These are phyloP conservation scores for Eupithecia tripunctaria DNA, from an alignment of 2,888 invertebrate species.

Conservation along the genomic window DNA sequence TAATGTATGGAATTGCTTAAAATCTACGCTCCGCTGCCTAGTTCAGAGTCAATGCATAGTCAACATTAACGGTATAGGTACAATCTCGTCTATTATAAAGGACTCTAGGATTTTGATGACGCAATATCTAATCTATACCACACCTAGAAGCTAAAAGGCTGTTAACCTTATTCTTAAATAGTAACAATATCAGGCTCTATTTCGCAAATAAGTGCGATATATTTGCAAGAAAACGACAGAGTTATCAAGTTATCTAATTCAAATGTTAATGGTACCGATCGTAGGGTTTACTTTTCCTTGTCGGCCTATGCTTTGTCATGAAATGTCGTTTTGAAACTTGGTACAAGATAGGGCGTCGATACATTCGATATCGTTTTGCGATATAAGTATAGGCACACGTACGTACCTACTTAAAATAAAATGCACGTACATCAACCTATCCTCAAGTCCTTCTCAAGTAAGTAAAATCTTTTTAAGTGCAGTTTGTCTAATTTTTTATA, in stretches of 20 bases:
- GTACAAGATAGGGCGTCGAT: neutral
- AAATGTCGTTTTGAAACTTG: neutral
- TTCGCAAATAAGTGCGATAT: neutral
- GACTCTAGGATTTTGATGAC: neutral
- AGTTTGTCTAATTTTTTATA: neutral
- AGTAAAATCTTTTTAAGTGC: neutral
- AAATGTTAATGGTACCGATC: neutral
- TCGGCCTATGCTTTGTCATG: neutral
- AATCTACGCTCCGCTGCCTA: too few relatives aligned
- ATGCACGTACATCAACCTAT: neutral
- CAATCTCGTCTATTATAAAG: neutral
- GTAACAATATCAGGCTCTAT: neutral
- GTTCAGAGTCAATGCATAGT: too few relatives aligned
- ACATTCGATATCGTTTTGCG: neutral
- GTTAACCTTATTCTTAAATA: neutral
- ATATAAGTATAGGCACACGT: too few relatives aligned
- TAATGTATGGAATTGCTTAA: too few relatives aligned
- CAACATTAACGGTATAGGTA: neutral
- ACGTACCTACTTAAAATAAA: neutral
- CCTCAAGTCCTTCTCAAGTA: neutral
- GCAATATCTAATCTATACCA: neutral
- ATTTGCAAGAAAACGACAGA: neutral
- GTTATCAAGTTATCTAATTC: neutral
- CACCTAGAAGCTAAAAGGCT: neutral
- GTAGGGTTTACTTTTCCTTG: neutral